Base-by-base conservation (phyloP, 2,888 invertebrate species). In the Eupithecia inturbata region DNA sequence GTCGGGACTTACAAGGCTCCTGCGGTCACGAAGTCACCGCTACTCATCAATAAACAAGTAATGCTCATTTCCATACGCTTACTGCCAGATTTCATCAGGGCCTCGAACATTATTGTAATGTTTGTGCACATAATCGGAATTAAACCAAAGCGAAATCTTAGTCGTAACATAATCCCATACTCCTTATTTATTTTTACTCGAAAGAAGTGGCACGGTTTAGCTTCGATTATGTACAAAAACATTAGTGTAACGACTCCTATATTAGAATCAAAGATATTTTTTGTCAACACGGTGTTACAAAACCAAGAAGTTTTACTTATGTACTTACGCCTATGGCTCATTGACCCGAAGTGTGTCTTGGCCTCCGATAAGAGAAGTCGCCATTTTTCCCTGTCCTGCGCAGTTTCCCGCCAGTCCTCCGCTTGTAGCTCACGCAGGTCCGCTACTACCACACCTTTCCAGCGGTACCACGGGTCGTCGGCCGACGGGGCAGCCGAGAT, bases 11-110 rank as follows among this genome's bases (percentile, higher is more conserved):
- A 90, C 89, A 86, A 78, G 16, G 64, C 81, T 36, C 71, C 85
- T 39, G 49, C 68, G 39, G 3, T 26, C 63, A 62, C 68, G 73
- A 72, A 85, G 73, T 72, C 88, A 62, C 88, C 91, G 10, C 84
- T 91, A 31, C 84, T 90, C 75, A 80, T 91, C 80, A 93, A 91
- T 78, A 92, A 92, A 79, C 91, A 92, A 83, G 93, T 94, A 80
- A 72, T 63, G 16, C 14, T 66, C 66, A 66, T 66, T 26, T 2
- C 31, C 72, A 64, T 68, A 63, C 26, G 19, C 64, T 64, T 64
- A n/a, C 16, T 62, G 62, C 62, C 2, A 31, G 7, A 16, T 31
- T 16, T 14, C 0, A 28, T 62, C 53, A 53, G 6, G n/a, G 22
- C 9, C 1, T 26, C 53, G 3, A 9, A n/a, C n/a, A 9, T 16